These are phyloP conservation scores for Drosophila lowei DNA, from an alignment of 1,140 invertebrate species.

Conservation along the genomic window DNA sequence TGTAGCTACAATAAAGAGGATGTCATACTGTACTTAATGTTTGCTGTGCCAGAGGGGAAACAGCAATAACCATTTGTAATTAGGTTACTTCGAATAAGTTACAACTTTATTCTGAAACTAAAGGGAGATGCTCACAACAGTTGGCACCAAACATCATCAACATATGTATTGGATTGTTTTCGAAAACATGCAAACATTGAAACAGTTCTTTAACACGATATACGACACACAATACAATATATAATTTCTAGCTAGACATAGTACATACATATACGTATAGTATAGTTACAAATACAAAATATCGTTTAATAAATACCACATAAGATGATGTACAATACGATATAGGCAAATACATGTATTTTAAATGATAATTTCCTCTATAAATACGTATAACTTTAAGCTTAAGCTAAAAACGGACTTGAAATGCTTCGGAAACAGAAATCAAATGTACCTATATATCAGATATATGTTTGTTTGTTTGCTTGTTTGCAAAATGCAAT, in stretches of 20 bases:
- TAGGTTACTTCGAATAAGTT: conserved; percentile 35
- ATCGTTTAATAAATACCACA: conserved; percentile 70
- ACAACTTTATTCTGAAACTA: conserved; percentile 61
- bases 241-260: conserved; percentile 62
- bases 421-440: conserved; percentile 28
- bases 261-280: conserved; percentile 12
- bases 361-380: conserved; percentile 62
- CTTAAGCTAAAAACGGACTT: conserved; percentile 55
- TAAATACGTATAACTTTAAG: conserved; percentile 58
- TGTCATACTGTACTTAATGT: too few species aligned
- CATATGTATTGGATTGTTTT: conserved; percentile 22
- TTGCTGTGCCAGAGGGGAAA: too few species aligned
- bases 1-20: background rate
- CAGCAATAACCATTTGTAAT: too few species aligned
- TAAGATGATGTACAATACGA: conserved; percentile 61
- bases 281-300: conserved; percentile 53
- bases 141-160: conserved; percentile 63
- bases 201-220: conserved; percentile 51
- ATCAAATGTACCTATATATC: conserved; percentile 22
- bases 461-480: conserved; percentile 6
- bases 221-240: conserved; percentile 7
- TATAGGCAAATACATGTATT: conserved; percentile 56
- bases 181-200: conserved; percentile 53
- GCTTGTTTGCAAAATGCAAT: conserved; percentile 21
- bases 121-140: conserved; percentile 32